Base-by-base conservation (phyloP, 2,113 vertebrate genomes). In the Chitala chitala region DNA sequence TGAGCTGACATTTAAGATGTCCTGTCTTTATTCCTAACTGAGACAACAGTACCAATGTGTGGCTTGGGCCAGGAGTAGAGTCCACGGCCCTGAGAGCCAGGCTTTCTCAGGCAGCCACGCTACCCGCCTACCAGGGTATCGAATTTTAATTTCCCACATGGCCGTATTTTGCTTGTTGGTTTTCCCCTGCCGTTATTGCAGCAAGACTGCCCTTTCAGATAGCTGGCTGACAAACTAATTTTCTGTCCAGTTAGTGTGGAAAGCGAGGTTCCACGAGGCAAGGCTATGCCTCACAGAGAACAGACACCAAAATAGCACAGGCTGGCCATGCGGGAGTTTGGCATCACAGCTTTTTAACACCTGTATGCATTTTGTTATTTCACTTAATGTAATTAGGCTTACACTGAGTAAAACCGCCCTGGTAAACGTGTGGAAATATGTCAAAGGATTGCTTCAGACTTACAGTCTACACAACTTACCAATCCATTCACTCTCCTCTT, bases 1-100 rank as follows among this genome's bases (percentile, higher is more conserved):
- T 20, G n/a, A 24, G 42, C n/a, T 68, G 64, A 68, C 64, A 68
- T 68, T 68, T 68, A 68, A 26, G 64, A n/a, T 48, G 64, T 46
- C 4, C 42, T 24, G 64, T 12, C 8, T 68, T 68, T 46, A 10
- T 26, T n/a, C 64, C 46, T n/a, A 13, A 12, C 42, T 13, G 42
- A n/a, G n/a, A n/a, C 38, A 66, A 66, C n/a, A 13, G 40, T 1
- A 13, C n/a, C 42, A 1, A 20, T 68, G 44, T 44, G 40, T 42
- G 26, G 5, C 64, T 38, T 42, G 29, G 4, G n/a, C 40, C 64
- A 44, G 64, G 42, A 48, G 22, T 26, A 22, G 46, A 48, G 64
- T 10, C 10, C 4, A 13, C 5, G 42, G 26, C 40, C 59, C 33
- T 26, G n/a, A 0, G 22, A 24, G 20, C 64, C n/a, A 2, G 1